Base-by-base conservation (phyloP, 2,797 vertebrate species). In the Muscicapa striata region DNA sequence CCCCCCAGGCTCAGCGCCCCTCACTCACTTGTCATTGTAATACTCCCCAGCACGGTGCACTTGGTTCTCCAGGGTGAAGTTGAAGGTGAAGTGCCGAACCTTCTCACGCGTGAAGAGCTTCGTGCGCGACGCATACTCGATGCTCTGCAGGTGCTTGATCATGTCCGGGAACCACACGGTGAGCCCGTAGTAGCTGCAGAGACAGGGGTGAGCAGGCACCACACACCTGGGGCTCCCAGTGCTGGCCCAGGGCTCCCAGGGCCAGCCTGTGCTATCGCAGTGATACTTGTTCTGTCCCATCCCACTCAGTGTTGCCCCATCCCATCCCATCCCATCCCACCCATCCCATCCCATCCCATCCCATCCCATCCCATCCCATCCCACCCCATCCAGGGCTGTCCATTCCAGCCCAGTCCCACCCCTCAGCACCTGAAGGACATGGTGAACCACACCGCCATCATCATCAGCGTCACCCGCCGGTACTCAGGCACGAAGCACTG, bases 381-480 rank as follows among this genome's bases (percentile, higher is more conserved):
- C 36, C 59, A 15, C 5, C 59, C n/a, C 63, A 68, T 3, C 22
- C 34, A 29, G 30, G 5, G 36, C 45, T 51, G 36, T 22, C 67
- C 14, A 21, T 8, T 32, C 70, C 13, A 5, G 20, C 8, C 69
- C 20, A 2, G 18, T 13, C 19, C 43, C 72, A 9, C 36, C n/a
- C 64, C 36, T 38, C 43, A 43, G 96, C 91, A 99, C 99, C 99
- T 99, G 98, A 99, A 99, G 41, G 99, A 99, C 99, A 99, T 99
- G 76, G 99, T 99, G 98, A 99, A 99, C 99, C 99, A 99, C 29
- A 99, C 99, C 0, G 99, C 99, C 99, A 99, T 99, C 99, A 99
- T 99, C 99, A 99, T 99, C 86, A 99, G 98, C 5, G 99, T 99
- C 93, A 98, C 98, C n/a, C 99, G 98, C 8, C 99, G 98, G 69